Evolutionary conservation across 2,888 invertebrate genomes (phyloP), one percentile per base, ranked within the genome.

Genomic region (Oligia latruncula): DNA sequence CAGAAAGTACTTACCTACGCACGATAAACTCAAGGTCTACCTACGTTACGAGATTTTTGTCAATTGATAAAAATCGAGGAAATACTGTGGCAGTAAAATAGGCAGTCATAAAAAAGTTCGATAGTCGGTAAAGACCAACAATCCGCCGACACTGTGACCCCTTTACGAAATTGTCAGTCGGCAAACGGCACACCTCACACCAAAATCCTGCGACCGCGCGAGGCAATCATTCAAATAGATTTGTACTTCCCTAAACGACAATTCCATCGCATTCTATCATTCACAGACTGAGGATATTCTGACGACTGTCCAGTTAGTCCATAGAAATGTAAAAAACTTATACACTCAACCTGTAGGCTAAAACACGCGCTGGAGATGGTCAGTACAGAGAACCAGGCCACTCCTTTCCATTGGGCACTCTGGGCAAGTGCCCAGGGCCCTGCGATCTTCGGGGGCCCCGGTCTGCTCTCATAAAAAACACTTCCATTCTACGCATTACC

Each of bases 1-100:
- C 64, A 80, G 64, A 75, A 65, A 68, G 40, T 62, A 74, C 66
- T 35, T 23, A 81, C 46, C 43, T 23, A 81, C 46, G n/a, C 68
- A 58, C 35, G 40, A 70, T 58, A 72, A 65, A 60, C 35, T 46
- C 67, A 60, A 82, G 58, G 68, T 35, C 43, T 43, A n/a, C 40
- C 8, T 40, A n/a, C 23, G 52, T 64, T 74, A 8, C 58, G 49
- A 70, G 23, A 49, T 58, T 75, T 29, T 82, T 65, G 64, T 70
- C 46, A 15, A 43, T 49, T 70, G 62, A 81, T 80, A 81, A 58
- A 55, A 81, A 49, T 29, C 62, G 3, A 23, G 17, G 15, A 35
- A 29, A 43, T 0, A 43, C 29, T 49, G 35, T 72, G 66, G 46
- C 66, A n/a, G 35, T 40, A 29, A 29, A 60, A 46, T 67, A 23